Evolutionary conservation across 2,888 invertebrate genomes (phyloP), one percentile per base, ranked within the genome.

Genomic region (Neocrepidodera transversa): DNA sequence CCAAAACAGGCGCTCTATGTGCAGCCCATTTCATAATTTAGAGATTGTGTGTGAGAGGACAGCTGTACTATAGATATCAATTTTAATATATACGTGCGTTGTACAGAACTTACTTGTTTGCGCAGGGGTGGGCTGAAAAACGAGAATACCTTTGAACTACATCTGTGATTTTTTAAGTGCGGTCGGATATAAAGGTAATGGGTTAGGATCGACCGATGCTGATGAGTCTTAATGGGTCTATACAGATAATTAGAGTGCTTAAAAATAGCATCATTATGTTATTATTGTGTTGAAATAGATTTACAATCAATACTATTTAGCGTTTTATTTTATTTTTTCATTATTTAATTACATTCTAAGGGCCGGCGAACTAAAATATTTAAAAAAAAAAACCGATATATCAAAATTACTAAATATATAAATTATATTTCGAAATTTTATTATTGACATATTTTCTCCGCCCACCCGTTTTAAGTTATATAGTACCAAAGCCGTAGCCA

Each of bases 71-170:
- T 77, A 77, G 76, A 73, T 47, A 71, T 70, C 50, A 57, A 23
- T 45, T 50, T 23, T 50, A 70, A 74, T 74, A n/a, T n/a, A 75
- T 74, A 75, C 74, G 75, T 77, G 76, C 75, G 74, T 75, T 78
- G 78, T 78, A 78, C 77, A 78, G 77, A 76, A 74, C 71, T 69
- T 66, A 71, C 72, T 74, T 75, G 76, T 77, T 76, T 72, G 72
- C 74, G 75, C 70, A 62, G 64, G 57, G 43, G 50, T 3, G 57
- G 35, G 43, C 50, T 43, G 35, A 57, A 56, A 57, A 57, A 23
- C 50, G 23, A 50, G 35, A 20, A 56, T 23, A 28, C 42, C 56
- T 45, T 53, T 14, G 45, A 36, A 35, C 42, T 38, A 30, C 45
- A 40, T 53, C 53, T 53, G 53, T 53, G 53, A 53, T 53, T 53